Conservation (phyloP, 2,888 invertebrate species). For the Polydrusus pterygomalis region DNA sequence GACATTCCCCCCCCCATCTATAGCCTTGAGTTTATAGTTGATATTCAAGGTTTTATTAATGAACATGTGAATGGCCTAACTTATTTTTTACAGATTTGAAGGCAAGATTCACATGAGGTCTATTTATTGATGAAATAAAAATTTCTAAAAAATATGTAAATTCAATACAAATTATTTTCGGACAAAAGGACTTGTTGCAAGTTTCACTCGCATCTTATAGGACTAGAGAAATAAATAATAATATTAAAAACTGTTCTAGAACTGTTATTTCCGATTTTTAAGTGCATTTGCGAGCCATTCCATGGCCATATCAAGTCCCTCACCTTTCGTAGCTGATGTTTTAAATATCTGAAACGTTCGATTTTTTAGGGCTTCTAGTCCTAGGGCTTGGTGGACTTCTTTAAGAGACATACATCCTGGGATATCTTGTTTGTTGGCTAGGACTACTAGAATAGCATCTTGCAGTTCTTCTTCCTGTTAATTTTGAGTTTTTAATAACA, state of each 20-base stretch:
- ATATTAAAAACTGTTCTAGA: constrained; percentile 24
- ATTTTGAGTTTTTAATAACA: too few relatives aligned
- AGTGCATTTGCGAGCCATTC: constrained; percentile 97
- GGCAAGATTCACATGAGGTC: neutral
- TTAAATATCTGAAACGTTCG: constrained; percentile 99
- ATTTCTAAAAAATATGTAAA: neutral
- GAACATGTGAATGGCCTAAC: neutral
- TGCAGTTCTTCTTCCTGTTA: constrained; percentile 95
- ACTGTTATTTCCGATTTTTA: constrained; percentile 88
- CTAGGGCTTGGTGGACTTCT: constrained; percentile 97
- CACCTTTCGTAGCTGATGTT: constrained; percentile 98
- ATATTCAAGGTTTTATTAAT: neutral
- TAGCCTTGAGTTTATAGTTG: too few relatives aligned
- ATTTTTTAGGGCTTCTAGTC: constrained; percentile 95
- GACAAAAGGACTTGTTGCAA: constrained; percentile 32
- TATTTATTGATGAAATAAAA: too few relatives aligned
- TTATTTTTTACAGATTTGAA: neutral
- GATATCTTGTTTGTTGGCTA: constrained; percentile 99
- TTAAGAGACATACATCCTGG: constrained; percentile 97
- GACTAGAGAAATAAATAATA: constrained; percentile 55
- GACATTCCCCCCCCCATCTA: too few relatives aligned
- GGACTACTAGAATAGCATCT: constrained; percentile 95
- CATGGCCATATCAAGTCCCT: constrained; percentile 99
- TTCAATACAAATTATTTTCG: neutral
- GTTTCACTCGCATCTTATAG: constrained; percentile 35